These are phyloP conservation scores for Orussus abietinus DNA, from an alignment of 1,140 invertebrate genomes.

Conservation along the genomic window DNA sequence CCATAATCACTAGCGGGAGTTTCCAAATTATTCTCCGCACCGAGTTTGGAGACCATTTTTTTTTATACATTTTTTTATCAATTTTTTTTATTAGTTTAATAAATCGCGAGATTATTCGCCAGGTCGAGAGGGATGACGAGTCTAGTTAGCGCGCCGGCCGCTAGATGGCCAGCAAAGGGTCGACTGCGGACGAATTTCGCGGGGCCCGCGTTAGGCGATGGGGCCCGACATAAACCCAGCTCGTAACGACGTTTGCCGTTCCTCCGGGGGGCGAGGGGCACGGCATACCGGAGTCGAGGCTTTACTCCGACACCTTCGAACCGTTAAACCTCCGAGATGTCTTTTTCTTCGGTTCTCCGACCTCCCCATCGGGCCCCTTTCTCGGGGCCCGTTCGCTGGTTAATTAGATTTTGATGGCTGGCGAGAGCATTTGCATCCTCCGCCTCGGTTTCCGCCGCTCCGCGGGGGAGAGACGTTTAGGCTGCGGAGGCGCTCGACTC, in stretches of 20 bases:
- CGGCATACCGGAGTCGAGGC: no score
- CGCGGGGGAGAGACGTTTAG: conserved; percentile 36
- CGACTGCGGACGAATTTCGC: neutral
- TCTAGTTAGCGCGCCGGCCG: no score
- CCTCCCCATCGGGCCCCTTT: conserved; percentile 9
- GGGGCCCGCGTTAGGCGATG: conserved; percentile 1
- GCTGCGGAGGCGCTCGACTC: conserved; percentile 29
- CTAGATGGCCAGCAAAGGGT: no score
- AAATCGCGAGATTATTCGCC: no score
- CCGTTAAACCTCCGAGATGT: conserved; percentile 28
- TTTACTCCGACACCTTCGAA: conserved; percentile 40
- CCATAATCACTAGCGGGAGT: no score
- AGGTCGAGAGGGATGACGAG: no score
- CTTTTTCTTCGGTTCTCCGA: conserved; percentile 14
- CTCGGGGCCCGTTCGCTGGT: conserved; percentile 25
- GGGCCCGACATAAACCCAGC: conserved; percentile 36
- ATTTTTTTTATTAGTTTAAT: no score
- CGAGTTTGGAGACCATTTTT: no score
- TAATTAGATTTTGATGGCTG: conserved; percentile 52
- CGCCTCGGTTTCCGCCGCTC: conserved; percentile 30
- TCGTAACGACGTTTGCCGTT: conserved; percentile 35
- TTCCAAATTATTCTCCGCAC: no score
- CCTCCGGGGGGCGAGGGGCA: conserved; percentile 7
- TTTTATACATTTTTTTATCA: no score
- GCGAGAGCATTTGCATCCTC: conserved; percentile 49